A percentile compares a stretch with the other conserved stretches of the same genome.
Evolutionary conservation across 1,140 invertebrate species (phyloP).

Genomic region (Stegodyphus mimosarum): DNA sequence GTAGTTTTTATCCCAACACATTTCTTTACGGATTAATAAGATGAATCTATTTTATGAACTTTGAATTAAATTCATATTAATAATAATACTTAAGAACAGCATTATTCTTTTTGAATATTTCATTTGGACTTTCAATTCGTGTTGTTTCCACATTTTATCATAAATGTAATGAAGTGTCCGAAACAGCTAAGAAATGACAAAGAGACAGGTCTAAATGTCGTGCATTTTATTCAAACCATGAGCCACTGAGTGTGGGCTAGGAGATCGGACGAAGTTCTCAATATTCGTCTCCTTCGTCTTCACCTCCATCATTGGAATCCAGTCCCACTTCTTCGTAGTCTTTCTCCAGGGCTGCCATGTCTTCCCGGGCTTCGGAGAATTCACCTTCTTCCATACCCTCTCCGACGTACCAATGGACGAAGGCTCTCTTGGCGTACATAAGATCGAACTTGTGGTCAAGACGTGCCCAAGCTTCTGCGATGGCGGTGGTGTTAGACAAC

Average conservation of each 20-base stretch:
- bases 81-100: too few species aligned
- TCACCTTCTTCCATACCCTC: constrained; percentile 66
- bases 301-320: constrained; percentile 72
- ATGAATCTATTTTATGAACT: too few species aligned
- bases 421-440: constrained; percentile 73
- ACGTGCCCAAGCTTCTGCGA: constrained; percentile 78
- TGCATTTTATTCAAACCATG: neutral
- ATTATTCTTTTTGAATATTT: too few species aligned
- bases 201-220: too few species aligned
- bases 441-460: constrained; percentile 74
- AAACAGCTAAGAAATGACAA: too few species aligned
- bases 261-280: constrained; percentile 20
- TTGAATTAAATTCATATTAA: too few species aligned
- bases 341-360: constrained; percentile 70
- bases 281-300: constrained; percentile 71
- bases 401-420: constrained; percentile 68
- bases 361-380: constrained; percentile 73
- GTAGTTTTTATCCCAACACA: too few species aligned
- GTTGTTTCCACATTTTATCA: too few species aligned
- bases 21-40: too few species aligned
- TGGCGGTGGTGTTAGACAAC: constrained; percentile 77
- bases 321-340: constrained; percentile 77
- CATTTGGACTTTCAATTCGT: too few species aligned
- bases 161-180: too few species aligned
- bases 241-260: neutral